These are phyloP conservation scores for Lycophotia porphyrea DNA, from an alignment of 2,888 invertebrate genomes.

Conservation along the genomic window DNA sequence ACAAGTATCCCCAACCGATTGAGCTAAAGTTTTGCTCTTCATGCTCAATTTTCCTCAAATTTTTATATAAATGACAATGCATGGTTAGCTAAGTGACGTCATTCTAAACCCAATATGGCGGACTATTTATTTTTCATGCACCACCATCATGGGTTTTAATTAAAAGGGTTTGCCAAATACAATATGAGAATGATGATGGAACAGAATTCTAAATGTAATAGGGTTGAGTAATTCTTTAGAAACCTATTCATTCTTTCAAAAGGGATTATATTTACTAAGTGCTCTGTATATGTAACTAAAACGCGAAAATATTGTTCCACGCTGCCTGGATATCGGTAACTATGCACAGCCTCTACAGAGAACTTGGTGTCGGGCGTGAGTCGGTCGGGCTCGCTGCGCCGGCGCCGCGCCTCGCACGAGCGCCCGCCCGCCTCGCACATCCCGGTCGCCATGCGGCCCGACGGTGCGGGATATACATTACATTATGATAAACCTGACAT, in stretches of 20 bases:
- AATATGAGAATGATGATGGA: no score
- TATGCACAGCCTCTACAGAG: slow-evolving; percentile 84
- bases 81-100: no score
- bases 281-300: not conserved
- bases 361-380: slow-evolving; percentile 82
- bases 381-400: slow-evolving; percentile 80
- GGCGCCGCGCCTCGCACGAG: slow-evolving; percentile 85
- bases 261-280: not conserved
- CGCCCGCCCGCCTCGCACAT: slow-evolving; percentile 86
- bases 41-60: no score
- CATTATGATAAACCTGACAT: no score
- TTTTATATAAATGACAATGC: no score
- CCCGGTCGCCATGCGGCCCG: slow-evolving; percentile 81
- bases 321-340: slow-evolving; percentile 51
- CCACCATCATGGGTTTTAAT: no score
- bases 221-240: not conserved
- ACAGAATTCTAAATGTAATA: no score
- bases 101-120: no score
- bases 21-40: no score
- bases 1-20: no score
- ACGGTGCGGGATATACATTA: not conserved
- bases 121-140: no score
- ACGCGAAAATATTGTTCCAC: slow-evolving; percentile 19
- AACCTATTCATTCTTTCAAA: not conserved
- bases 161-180: no score